A percentile compares a stretch with the other conserved stretches of the same genome.
phyloP scores from a whole-genome alignment of 2,113 vertebrate species.

The Engystomops pustulosus region DNA sequence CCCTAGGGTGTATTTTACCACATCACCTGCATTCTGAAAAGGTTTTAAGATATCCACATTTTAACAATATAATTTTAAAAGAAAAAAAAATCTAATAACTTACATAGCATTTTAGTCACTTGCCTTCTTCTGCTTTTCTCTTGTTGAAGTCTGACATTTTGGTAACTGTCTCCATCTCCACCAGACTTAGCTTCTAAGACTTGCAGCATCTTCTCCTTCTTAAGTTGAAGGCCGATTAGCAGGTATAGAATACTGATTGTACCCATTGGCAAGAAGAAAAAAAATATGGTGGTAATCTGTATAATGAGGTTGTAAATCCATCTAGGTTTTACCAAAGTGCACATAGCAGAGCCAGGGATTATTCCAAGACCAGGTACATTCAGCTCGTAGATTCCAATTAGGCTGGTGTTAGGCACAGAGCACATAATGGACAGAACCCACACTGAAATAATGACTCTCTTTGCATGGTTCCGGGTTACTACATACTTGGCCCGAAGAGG shows the following conservation, averaged over 20 bases:
- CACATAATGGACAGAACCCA: constrained; percentile 85
- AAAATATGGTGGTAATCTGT: constrained; percentile 85
- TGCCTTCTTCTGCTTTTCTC: constrained; percentile 80
- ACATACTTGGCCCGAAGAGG: constrained; percentile 87
- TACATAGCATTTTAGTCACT: constrained; percentile 96
- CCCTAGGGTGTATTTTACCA: not conserved
- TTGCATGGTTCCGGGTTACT: constrained; percentile 84
- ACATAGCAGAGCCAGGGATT: constrained; percentile 78
- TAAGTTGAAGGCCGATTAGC: constrained; percentile 85
- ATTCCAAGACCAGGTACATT: constrained; percentile 61
- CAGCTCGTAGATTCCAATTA: constrained; percentile 82
- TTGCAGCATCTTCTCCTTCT: constrained; percentile 79
- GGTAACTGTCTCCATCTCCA: constrained; percentile 62
- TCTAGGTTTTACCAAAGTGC: constrained; percentile 77
- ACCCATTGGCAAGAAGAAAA: constrained; percentile 91
- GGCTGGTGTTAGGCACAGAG: constrained; percentile 90
- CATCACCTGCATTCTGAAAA: too few species aligned
- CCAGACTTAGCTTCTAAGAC: constrained; percentile 68
- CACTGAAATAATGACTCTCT: constrained; percentile 80
- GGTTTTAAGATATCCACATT: too few species aligned
- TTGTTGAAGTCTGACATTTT: constrained; percentile 65
- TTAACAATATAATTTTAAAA: too few species aligned
- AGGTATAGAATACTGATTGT: constrained; percentile 88
- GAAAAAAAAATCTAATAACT: constrained; percentile 68
- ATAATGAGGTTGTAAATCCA: constrained; percentile 88